These are phyloP conservation scores for Euborellia annulipes DNA, from an alignment of 1,140 invertebrate species.

Conservation along the genomic window DNA sequence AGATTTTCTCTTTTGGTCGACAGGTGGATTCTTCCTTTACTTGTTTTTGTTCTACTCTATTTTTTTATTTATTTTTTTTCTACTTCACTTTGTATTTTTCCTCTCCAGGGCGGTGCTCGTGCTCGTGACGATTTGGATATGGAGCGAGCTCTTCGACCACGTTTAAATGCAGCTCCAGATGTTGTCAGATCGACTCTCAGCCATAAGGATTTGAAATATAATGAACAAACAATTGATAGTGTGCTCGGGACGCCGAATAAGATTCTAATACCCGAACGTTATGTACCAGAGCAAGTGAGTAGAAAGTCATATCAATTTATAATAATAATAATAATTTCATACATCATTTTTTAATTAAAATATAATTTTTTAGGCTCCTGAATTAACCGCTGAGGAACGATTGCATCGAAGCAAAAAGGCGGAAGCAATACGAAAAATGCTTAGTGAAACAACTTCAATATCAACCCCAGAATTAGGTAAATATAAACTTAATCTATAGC, in stretches of 20 bases:
- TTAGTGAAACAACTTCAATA: conserved; percentile 43
- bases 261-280: conserved; percentile 79
- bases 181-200: conserved; percentile 65
- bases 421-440: conserved; percentile 79
- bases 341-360: not conserved
- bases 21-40: conserved; percentile 2
- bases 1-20: too few species aligned
- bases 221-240: conserved; percentile 67
- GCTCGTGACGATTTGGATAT: conserved; percentile 74
- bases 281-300: conserved; percentile 68
- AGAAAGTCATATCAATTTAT: not conserved
- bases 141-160: conserved; percentile 54
- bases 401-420: conserved; percentile 68
- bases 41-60: too few species aligned
- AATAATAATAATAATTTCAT: not conserved
- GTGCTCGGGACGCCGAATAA: conserved; percentile 73
- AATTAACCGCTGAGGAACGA: conserved; percentile 65
- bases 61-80: too few species aligned
- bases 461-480: conserved; percentile 9
- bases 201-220: conserved; percentile 41
- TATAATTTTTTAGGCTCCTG: conserved; percentile 38
- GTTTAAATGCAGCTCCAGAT: conserved; percentile 56
- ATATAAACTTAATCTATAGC: conserved; percentile 3
- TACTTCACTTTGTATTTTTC: too few species aligned
- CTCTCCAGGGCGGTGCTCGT: conserved; percentile 35